Evolutionary conservation across 1,140 invertebrate genomes (phyloP), one percentile per base, ranked within the genome.

Genomic region (Calephelis nemesis): DNA sequence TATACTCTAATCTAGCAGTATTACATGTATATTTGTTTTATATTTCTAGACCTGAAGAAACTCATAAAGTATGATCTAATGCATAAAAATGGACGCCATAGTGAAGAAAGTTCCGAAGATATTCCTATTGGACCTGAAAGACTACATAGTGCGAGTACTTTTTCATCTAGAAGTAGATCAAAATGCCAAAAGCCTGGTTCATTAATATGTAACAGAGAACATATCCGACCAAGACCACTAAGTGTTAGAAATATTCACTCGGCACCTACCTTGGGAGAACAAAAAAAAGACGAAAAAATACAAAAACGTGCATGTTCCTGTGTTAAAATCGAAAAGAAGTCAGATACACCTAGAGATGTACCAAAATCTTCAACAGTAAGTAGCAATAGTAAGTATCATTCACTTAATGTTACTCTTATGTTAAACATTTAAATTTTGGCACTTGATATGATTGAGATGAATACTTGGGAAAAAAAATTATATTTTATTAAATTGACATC

Each of bases 11-110:
- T 30, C 30, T 4, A 30, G 30, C 30, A 30, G 4, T 30, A 30
- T 30, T 30, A 30, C 30, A 30, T 30, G 10, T 47, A 40, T 58
- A 47, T n/a, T 39, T 58, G 13, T 42, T 12, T 40, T 42, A 66
- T 15, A 11, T 62, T 87, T 93, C 72, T 74, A 94, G 93, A 94
- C 88, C 81, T 94, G 48, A 94, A 93, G 77, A 93, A 92, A 68
- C 74, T 94, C 40, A 93, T 94, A 40, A 93, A 93, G 77, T 92
- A 93, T 83, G 93, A 94, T 68, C 62, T 90, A 45, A 75, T 91
- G 76, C 78, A 82, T 7, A 84, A 72, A 75, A 71, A 76, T 49
- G 49, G 48, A 48, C 81, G 75, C 74, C 73, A 30, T 58, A 72
- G 66, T 63, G 65, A 58, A 62, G 58, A 75, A 72, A 50, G 68